Percentiles rank a stretch among this genome's conserved stretches.
These are phyloP conservation scores for Actenoides lindsayi DNA, from an alignment of 2,113 vertebrate genomes.

Conservation along the genomic window DNA sequence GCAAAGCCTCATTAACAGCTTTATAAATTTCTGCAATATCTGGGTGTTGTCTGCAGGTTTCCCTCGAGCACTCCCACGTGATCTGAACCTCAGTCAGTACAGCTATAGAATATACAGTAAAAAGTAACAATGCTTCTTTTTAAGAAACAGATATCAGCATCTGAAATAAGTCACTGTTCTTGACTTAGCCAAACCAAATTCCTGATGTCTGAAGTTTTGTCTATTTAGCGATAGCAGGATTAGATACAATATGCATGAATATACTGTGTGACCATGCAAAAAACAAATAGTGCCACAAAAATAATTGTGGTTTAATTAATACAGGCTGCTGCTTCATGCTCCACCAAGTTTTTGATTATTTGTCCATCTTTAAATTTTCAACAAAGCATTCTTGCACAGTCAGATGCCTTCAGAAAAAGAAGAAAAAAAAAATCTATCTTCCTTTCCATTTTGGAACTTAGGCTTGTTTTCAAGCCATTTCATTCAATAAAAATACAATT, in stretches of 20 bases:
- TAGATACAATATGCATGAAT: not conserved
- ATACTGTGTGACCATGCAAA: not conserved
- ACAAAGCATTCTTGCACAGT: conserved; percentile 58
- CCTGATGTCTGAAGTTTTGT: conserved; percentile 37
- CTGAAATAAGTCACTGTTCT: conserved; percentile 25
- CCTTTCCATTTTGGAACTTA: conserved; percentile 23
- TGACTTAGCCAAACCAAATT: conserved; percentile 43
- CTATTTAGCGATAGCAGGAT: conserved; percentile 6
- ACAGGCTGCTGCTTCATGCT: conserved; percentile 27
- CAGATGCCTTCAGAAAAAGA: not conserved
- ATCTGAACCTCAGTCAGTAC: not conserved
- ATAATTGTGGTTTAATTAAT: conserved; percentile 58
- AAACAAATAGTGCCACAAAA: conserved; percentile 24
- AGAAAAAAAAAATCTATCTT: not conserved
- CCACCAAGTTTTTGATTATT: conserved; percentile 47
- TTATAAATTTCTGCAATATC: not conserved
- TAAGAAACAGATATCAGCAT: not conserved
- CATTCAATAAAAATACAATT: not conserved
- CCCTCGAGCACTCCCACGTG: not conserved
- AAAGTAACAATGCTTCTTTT: conserved; percentile 28
- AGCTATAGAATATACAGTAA: not conserved
- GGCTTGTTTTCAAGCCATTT: conserved; percentile 42
- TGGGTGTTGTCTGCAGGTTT: conserved; percentile 20
- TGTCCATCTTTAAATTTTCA: conserved; percentile 52
- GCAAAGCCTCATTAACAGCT: not conserved